These are phyloP conservation scores for Promerops cafer DNA, from an alignment of 2,113 vertebrate species.

Conservation along the genomic window DNA sequence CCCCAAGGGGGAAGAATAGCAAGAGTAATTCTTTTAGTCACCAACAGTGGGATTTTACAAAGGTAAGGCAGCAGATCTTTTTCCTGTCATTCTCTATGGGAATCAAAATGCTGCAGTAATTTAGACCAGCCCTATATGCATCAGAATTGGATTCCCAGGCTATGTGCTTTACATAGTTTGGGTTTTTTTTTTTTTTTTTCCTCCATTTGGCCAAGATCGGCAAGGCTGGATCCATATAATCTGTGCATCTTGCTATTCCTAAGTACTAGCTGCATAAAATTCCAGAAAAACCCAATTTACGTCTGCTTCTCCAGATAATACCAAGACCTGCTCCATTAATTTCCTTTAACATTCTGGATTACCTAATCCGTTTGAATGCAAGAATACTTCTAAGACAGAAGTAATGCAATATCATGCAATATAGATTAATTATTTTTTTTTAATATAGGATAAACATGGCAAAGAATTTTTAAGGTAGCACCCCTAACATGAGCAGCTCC, in stretches of 20 bases:
- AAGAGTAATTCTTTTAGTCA: neutral
- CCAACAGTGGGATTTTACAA: neutral
- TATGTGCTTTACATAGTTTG: neutral
- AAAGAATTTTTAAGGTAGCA: neutral
- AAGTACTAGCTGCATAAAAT: neutral
- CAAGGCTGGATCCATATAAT: neutral
- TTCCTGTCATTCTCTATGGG: neutral
- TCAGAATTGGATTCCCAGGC: neutral
- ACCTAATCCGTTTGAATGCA: neutral
- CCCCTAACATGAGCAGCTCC: neutral
- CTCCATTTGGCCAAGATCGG: neutral
- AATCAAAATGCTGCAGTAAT: neutral
- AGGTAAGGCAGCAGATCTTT: neutral
- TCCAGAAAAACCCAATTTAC: neutral
- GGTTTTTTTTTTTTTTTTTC: neutral
- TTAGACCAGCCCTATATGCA: neutral
- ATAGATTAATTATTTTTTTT: neutral
- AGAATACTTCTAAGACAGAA: neutral
- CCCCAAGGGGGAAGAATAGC: neutral
- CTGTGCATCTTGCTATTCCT: neutral
- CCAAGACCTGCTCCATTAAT: neutral
- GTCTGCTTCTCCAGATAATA: neutral
- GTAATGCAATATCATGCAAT: neutral
- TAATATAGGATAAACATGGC: neutral
- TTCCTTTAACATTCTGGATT: neutral